Percentiles rank a stretch among this genome's conserved stretches.
phyloP scores from a whole-genome alignment of 2,797 vertebrate species.

The Bovichtus diacanthus region DNA sequence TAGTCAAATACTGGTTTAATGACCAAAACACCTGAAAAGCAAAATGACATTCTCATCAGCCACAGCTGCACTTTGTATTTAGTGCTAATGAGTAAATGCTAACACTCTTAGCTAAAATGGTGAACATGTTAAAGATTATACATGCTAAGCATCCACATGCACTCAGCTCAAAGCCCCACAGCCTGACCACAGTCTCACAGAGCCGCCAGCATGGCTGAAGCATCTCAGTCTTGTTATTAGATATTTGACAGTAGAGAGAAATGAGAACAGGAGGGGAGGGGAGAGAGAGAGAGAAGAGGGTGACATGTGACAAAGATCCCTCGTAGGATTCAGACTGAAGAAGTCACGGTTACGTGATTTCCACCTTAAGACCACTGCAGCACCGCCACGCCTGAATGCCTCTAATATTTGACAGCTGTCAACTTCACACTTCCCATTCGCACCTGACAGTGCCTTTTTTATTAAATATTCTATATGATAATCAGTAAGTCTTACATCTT shows the following conservation, averaged over 20 bases:
- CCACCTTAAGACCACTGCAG: background rate
- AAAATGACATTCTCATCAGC: background rate
- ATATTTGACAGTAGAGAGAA: slow-evolving; percentile 4
- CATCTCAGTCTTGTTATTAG: background rate
- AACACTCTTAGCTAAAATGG: background rate
- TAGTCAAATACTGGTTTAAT: too few relatives aligned
- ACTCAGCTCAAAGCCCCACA: background rate
- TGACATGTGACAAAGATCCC: slow-evolving; percentile 25
- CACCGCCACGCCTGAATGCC: slow-evolving; percentile 2
- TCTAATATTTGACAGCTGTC: slow-evolving; percentile 44
- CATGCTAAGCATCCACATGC: background rate
- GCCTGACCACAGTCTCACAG: background rate
- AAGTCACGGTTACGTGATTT: slow-evolving; percentile 17
- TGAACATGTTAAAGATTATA: background rate
- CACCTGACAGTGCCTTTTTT: background rate
- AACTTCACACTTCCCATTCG: slow-evolving; percentile 19
- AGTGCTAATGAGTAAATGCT: background rate
- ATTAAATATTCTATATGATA: background rate
- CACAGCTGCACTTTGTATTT: background rate
- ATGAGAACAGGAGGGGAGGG: background rate
- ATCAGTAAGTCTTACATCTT: background rate
- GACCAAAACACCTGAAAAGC: background rate
- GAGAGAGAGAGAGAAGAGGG: background rate
- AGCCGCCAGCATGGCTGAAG: background rate
- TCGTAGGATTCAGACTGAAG: background rate